Conservation (phyloP, 2,888 invertebrate species). For the Strigamia transsilvanica region DNA sequence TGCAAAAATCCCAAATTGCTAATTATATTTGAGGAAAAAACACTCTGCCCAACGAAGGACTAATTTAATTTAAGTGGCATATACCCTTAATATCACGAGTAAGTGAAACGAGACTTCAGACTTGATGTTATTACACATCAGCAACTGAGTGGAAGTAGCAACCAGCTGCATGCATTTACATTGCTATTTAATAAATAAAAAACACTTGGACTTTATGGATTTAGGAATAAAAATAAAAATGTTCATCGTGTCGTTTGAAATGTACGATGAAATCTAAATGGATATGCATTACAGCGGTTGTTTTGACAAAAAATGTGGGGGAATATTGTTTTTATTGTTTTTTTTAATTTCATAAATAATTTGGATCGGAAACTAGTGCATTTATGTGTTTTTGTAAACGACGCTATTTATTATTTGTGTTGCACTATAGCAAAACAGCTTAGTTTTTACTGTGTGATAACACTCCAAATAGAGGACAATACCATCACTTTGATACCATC, state of each 20-base stretch:
- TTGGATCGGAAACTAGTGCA: background rate
- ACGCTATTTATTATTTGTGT: background rate
- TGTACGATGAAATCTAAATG: too few species aligned
- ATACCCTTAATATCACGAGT: background rate
- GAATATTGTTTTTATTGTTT: too few species aligned
- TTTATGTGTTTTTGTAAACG: background rate
- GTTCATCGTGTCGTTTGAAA: too few species aligned
- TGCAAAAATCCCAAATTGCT: slow-evolving; percentile 3
- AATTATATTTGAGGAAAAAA: background rate
- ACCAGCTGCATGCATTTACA: too few species aligned
- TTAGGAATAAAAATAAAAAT: too few species aligned
- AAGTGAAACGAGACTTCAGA: background rate
- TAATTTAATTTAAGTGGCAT: background rate
- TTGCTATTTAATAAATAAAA: too few species aligned
- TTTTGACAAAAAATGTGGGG: too few species aligned
- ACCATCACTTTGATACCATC: background rate
- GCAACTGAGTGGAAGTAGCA: background rate
- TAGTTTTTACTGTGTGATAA: background rate
- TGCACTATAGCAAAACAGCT: background rate
- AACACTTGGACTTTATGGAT: too few species aligned
- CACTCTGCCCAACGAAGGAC: background rate
- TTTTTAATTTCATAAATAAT: too few species aligned
- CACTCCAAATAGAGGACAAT: background rate
- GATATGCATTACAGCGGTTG: too few species aligned
- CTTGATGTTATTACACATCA: background rate